Evolutionary conservation across 2,888 invertebrate genomes (phyloP), one percentile per base, ranked within the genome.

Genomic region (Toxonevra muliebris): DNA sequence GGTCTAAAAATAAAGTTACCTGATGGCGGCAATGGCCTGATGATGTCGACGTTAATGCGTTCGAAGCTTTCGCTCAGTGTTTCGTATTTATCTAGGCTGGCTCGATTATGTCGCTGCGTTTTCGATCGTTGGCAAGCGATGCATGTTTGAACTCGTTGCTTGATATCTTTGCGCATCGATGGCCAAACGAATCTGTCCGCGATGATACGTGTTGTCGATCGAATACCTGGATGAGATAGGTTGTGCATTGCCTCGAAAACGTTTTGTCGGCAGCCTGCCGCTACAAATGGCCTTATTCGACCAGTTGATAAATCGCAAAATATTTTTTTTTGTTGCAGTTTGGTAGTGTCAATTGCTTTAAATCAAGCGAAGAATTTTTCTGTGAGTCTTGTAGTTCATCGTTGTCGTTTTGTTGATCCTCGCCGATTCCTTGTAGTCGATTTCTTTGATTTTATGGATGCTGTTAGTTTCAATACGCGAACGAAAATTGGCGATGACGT

Each of bases 131-230:
- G 62, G 20, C 69, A 59, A 12, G 65, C 48, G 15, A 63, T 5
- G 55, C 62, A 69, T n/a, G 54, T 57, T 53, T 59, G 19, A 9
- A 41, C 43, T 61, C 70, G 66, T 9, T 2, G 9, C 2, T 42
- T 17, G 2, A 69, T 52, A 20, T 71, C 64, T 15, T 71, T 69
- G 7, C 59, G 50, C 45, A 68, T 57, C 13, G 67, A 69, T 40
- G 69, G 69, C 65, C 69, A 68, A 45, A 69, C 60, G 17, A 60
- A 69, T 43, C 58, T 68, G 48, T 50, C 15, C 4, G 64, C 48
- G 1, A 65, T 9, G 42, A 65, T 64, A n/a, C 58, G 55, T 2
- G 41, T 19, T 20, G 61, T 66, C 2, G 62, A 54, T 55, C 66
- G 61, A 13, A 55, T 61, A 66, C 57, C 61, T 30, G 67, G 67